These are phyloP conservation scores for Danaus chrysippus DNA, from an alignment of 2,888 invertebrate genomes.

Conservation along the genomic window DNA sequence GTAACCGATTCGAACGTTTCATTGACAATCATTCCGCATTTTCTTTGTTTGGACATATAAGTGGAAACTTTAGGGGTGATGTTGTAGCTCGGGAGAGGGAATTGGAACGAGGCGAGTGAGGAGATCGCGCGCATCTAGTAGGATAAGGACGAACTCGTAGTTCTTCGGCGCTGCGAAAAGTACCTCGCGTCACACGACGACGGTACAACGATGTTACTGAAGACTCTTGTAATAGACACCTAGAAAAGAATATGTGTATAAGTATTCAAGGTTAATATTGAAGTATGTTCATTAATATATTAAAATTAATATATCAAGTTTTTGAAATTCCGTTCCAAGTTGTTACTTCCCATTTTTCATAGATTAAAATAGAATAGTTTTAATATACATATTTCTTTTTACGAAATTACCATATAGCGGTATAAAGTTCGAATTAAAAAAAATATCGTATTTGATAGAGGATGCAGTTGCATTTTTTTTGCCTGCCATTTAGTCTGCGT, in stretches of 20 bases:
- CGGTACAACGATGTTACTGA: conserved; percentile 57
- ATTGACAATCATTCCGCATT: conserved; percentile 4
- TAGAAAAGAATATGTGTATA: conserved; percentile 31
- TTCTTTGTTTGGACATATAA: conserved; percentile 33
- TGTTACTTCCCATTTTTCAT: not conserved
- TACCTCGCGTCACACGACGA: conserved; percentile 53
- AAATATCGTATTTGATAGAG: no score
- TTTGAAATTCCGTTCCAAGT: not conserved
- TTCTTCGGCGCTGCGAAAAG: conserved; percentile 66
- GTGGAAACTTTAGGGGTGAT: conserved; percentile 55
- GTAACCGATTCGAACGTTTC: no score
- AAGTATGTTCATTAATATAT: no score
- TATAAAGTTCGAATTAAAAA: no score
- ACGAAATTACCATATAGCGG: no score
- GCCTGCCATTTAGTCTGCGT: no score
- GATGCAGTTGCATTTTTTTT: no score
- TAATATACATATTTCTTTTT: not conserved
- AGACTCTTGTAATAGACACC: conserved; percentile 66
- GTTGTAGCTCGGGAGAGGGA: conserved; percentile 54
- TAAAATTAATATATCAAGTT: no score
- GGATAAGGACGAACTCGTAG: conserved; percentile 60
- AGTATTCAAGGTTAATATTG: not conserved
- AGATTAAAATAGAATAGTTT: conserved; percentile 7
- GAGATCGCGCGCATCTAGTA: conserved; percentile 35
- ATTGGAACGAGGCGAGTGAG: conserved; percentile 46